phyloP scores from a whole-genome alignment of 2,888 invertebrate species.

The Crocallis elinguaria region DNA sequence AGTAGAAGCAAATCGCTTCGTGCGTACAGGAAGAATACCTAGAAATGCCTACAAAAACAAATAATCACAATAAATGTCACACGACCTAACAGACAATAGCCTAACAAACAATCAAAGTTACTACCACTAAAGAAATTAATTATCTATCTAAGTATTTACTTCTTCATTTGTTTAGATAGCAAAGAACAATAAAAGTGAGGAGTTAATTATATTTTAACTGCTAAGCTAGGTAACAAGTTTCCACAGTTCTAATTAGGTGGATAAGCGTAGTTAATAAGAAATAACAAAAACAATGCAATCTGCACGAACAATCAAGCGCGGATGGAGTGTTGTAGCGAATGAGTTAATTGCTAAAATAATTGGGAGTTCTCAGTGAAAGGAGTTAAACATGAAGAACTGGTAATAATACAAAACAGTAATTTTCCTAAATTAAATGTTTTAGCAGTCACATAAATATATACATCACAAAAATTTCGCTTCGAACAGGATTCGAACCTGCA shows the following conservation, averaged over 20 bases:
- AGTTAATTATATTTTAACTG: conserved; percentile 35
- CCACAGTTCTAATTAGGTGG: conserved; percentile 7
- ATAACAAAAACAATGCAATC: conserved; percentile 48
- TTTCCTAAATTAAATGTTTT: conserved; percentile 11
- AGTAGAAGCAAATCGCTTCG: too few species aligned
- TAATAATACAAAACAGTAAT: conserved; percentile 14
- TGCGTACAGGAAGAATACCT: background rate
- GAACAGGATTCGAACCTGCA: too few species aligned
- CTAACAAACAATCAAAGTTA: conserved; percentile 17
- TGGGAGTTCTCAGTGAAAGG: conserved; percentile 22
- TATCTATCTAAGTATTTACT: conserved; percentile 22
- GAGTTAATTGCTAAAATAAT: conserved; percentile 25
- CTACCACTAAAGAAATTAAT: conserved; percentile 13
- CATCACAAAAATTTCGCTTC: too few species aligned
- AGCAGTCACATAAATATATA: background rate
- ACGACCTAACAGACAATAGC: conserved; percentile 1
- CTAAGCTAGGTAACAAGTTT: conserved; percentile 10
- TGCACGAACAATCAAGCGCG: conserved; percentile 38
- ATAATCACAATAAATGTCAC: background rate
- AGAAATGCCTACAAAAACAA: background rate
- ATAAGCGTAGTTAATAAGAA: conserved; percentile 18
- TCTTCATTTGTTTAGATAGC: conserved; percentile 12
- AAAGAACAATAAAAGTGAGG: conserved; percentile 26
- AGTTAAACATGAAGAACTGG: conserved; percentile 16
- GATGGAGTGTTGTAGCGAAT: conserved; percentile 10